Conservation (phyloP, 2,113 vertebrate genomes). For the Limnothrissa miodon region DNA sequence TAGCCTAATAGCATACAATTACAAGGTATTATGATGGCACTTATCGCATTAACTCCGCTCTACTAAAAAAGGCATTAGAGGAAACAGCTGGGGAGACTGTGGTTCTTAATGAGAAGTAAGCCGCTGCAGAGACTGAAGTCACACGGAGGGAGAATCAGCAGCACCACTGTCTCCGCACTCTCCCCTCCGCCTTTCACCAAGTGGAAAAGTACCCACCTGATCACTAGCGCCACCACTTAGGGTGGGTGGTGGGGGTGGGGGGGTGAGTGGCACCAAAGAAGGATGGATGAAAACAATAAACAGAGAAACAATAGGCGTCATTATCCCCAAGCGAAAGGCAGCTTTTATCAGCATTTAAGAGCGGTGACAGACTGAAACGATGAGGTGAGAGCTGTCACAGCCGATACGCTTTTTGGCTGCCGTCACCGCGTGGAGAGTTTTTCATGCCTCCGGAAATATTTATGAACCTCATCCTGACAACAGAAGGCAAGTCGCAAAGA, state of each 20-base stretch:
- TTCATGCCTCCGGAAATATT: conserved; percentile 7
- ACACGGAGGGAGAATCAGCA: background rate
- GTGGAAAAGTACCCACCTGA: background rate
- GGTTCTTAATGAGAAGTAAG: conserved; percentile 13
- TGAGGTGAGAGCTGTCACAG: conserved; percentile 21
- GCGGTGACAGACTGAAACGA: conserved; percentile 42
- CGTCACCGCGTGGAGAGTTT: conserved; percentile 52
- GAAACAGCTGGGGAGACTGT: background rate
- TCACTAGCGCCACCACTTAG: background rate
- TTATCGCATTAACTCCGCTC: conserved; percentile 1
- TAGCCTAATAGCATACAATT: background rate
- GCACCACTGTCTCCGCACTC: background rate
- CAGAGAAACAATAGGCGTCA: conserved; percentile 32
- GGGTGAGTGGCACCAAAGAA: background rate
- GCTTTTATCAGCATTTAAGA: conserved; percentile 47
- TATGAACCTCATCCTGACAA: conserved; percentile 4
- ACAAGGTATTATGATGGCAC: background rate
- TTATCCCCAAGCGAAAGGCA: conserved; percentile 31
- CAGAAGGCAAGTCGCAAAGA: conserved; percentile 7
- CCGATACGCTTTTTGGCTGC: background rate
- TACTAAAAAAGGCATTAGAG: background rate
- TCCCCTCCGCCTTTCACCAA: background rate
- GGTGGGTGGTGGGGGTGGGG: no score
- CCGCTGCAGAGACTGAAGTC: background rate
- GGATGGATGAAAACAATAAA: conserved; percentile 34